A percentile compares a stretch with the other conserved stretches of the same genome.
These are phyloP conservation scores for Athalia cordata DNA, from an alignment of 2,888 invertebrate genomes.

Conservation along the genomic window DNA sequence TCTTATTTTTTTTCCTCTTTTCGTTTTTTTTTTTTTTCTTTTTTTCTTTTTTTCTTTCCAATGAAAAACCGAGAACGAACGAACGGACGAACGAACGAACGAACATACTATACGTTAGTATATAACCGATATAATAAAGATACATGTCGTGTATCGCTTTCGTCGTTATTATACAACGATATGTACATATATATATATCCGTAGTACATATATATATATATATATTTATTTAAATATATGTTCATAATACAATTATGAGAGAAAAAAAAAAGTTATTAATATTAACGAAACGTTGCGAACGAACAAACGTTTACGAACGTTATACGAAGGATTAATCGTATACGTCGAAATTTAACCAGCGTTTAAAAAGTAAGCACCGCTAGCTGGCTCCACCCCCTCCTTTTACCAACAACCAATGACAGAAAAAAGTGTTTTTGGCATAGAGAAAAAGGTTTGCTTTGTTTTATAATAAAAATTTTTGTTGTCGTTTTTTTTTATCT, in stretches of 20 bases:
- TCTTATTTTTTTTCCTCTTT: conserved; percentile 43
- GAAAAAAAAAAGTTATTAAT: no score
- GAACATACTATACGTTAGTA: conserved; percentile 52
- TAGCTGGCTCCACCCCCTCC: conserved; percentile 73
- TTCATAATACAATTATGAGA: no score
- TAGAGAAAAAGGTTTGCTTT: conserved; percentile 30
- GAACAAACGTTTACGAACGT: conserved; percentile 64
- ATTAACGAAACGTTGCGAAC: conserved; percentile 2
- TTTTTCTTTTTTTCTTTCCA: conserved; percentile 27
- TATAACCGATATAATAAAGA: conserved; percentile 8
- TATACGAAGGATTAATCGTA: conserved; percentile 45
- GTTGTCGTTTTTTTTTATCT: conserved; percentile 14
- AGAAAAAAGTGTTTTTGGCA: conserved; percentile 47
- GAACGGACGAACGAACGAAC: conserved; percentile 53
- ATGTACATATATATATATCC: conserved; percentile 30
- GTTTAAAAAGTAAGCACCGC: conserved; percentile 62
- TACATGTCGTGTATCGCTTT: background rate
- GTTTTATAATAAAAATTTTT: background rate
- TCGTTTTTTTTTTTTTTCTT: conserved; percentile 28
- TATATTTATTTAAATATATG: no score
- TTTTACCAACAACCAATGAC: conserved; percentile 72
- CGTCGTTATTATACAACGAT: background rate
- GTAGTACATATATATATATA: no score
- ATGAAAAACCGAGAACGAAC: background rate
- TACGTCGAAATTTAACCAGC: conserved; percentile 64